Evolutionary conservation across 2,888 invertebrate species (phyloP).

Genomic region (Drosophila bunnanda): DNA sequence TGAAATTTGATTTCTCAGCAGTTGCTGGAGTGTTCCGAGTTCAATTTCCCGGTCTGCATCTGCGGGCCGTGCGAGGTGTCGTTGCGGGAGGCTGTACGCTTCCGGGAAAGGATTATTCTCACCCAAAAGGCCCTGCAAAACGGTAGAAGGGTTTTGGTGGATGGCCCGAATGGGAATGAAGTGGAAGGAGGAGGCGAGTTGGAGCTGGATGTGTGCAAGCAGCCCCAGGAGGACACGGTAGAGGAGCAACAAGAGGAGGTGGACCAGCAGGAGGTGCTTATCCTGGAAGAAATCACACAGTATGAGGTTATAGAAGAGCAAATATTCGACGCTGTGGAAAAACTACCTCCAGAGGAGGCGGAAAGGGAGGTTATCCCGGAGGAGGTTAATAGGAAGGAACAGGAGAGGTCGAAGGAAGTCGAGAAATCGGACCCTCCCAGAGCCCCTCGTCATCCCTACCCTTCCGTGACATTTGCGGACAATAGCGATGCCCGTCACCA

Average conservation of each 20-base stretch:
- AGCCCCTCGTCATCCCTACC: slow-evolving; percentile 23
- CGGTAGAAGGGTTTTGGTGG: slow-evolving; percentile 3
- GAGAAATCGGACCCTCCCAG: neutral
- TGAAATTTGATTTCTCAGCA: slow-evolving; percentile 19
- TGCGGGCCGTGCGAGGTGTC: slow-evolving; percentile 64
- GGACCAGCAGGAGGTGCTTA: neutral
- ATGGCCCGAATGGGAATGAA: slow-evolving; percentile 50
- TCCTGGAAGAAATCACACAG: slow-evolving; percentile 12
- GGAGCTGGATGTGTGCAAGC: too few relatives aligned
- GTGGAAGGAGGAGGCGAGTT: neutral
- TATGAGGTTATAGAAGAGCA: slow-evolving; percentile 16
- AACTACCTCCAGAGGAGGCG: neutral
- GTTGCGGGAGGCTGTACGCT: slow-evolving; percentile 57
- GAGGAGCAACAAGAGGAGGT: neutral
- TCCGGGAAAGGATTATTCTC: slow-evolving; percentile 63
- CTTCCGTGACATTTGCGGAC: slow-evolving; percentile 55
- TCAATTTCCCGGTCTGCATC: slow-evolving; percentile 54
- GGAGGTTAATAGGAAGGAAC: neutral
- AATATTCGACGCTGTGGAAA: slow-evolving; percentile 1
- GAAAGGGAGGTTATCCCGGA: neutral
- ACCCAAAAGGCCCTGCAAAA: slow-evolving; percentile 60
- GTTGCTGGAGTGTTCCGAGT: slow-evolving; percentile 43
- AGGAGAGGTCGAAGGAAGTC: too few relatives aligned
- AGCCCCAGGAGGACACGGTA: too few relatives aligned
- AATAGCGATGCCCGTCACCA: slow-evolving; percentile 38